Conservation (phyloP, 2,797 vertebrate species). For the Podarcis lilfordi region DNA sequence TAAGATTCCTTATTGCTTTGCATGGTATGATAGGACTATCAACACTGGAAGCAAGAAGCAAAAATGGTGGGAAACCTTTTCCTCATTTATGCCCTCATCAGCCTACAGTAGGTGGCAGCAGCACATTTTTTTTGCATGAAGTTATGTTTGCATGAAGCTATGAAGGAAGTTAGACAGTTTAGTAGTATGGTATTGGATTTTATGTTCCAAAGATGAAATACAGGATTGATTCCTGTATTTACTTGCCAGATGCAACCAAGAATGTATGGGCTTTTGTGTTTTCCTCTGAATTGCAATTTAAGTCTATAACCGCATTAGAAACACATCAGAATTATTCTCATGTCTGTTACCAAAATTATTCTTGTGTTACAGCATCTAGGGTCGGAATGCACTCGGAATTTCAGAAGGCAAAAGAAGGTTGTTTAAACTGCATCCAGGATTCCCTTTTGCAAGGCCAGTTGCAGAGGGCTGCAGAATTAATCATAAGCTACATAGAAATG, state of each 20-base stretch:
- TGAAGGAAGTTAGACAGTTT: background rate
- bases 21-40: background rate
- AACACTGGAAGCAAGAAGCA: background rate
- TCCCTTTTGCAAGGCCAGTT: slow-evolving; percentile 87
- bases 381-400: slow-evolving; percentile 74
- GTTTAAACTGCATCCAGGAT: slow-evolving; percentile 83
- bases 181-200: background rate
- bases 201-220: background rate
- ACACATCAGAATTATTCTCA: no score
- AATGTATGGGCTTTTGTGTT: background rate
- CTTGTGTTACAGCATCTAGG: slow-evolving; percentile 52
- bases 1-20: background rate
- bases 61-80: no score
- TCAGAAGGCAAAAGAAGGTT: slow-evolving; percentile 75
- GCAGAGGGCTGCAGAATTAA: slow-evolving; percentile 85
- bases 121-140: no score
- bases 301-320: background rate
- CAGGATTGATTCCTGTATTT: background rate
- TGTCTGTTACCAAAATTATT: background rate
- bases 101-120: background rate
- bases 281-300: background rate
- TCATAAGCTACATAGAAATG: slow-evolving; percentile 82
- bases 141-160: background rate
- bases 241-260: background rate
- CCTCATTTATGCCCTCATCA: background rate